These are phyloP conservation scores for Megaptera novaeangliae DNA, from an alignment of 2,113 vertebrate species.

Conservation along the genomic window DNA sequence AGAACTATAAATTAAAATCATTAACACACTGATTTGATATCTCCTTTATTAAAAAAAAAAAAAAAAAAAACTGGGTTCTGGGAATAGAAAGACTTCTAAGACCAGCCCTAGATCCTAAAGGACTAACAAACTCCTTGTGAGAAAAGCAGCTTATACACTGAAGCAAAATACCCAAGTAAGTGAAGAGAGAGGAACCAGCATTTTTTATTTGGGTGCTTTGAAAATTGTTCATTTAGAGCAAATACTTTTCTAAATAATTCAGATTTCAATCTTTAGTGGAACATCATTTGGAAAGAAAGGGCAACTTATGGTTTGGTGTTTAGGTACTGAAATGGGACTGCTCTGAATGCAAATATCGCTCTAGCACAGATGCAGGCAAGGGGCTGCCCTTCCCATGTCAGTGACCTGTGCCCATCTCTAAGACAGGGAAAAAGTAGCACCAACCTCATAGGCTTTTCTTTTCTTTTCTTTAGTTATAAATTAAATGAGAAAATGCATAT, in stretches of 20 bases:
- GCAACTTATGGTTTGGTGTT: neutral
- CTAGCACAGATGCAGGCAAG: neutral
- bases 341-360: neutral
- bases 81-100: neutral
- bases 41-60: neutral
- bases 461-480: neutral
- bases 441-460: neutral
- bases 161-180: neutral
- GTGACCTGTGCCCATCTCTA: neutral
- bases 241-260: neutral
- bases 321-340: neutral
- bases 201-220: neutral
- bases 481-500: neutral
- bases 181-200: neutral
- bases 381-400: too few relatives aligned
- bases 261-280: neutral
- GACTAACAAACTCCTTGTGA: neutral
- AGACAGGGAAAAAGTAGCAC: neutral
- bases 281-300: neutral
- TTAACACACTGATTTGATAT: slow-evolving; percentile 1
- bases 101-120: neutral
- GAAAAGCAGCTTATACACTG: neutral
- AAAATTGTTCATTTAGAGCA: neutral
- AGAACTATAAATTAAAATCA: neutral
- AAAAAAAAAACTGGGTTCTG: neutral